A percentile compares a stretch with the other conserved stretches of the same genome.
Evolutionary conservation across 2,113 vertebrate genomes (phyloP).

Genomic region (Tupaia chinensis): DNA sequence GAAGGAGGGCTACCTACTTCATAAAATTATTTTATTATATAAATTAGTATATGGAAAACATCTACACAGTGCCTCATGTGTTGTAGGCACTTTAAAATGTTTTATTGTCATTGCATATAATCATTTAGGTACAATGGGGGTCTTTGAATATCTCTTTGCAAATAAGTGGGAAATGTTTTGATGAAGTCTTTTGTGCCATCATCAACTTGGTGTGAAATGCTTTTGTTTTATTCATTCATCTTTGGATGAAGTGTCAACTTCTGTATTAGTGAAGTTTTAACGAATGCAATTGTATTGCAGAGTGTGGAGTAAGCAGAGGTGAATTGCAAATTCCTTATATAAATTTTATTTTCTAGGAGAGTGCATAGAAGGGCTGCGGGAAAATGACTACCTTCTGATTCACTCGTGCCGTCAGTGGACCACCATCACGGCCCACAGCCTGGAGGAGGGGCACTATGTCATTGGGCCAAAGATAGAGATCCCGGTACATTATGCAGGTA

Average conservation of each 20-base stretch:
- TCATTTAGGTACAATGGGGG: neutral
- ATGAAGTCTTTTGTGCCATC: neutral
- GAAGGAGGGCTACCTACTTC: neutral
- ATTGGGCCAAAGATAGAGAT: constrained; percentile 99
- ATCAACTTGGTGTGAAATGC: neutral
- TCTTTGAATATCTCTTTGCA: constrained; percentile 23
- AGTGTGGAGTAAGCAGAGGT: neutral
- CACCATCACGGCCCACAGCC: constrained; percentile 98
- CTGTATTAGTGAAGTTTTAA: neutral
- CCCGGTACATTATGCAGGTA: constrained; percentile 99
- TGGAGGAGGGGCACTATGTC: constrained; percentile 99
- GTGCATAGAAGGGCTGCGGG: constrained; percentile 95
- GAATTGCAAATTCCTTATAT: neutral
- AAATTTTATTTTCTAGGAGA: constrained; percentile 90
- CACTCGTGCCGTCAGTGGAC: constrained; percentile 99
- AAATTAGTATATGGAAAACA: neutral
- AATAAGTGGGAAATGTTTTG: constrained; percentile 11
- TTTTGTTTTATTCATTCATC: neutral
- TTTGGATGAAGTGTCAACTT: neutral
- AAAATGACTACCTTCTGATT: constrained; percentile 97
- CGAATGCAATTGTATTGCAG: neutral
- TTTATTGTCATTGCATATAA: neutral
- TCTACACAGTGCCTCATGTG: neutral
- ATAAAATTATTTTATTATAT: neutral
- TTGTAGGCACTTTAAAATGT: neutral